Evolutionary conservation across 2,113 vertebrate genomes (phyloP), one percentile per base, ranked within the genome.

Genomic region (Falco punctatus): DNA sequence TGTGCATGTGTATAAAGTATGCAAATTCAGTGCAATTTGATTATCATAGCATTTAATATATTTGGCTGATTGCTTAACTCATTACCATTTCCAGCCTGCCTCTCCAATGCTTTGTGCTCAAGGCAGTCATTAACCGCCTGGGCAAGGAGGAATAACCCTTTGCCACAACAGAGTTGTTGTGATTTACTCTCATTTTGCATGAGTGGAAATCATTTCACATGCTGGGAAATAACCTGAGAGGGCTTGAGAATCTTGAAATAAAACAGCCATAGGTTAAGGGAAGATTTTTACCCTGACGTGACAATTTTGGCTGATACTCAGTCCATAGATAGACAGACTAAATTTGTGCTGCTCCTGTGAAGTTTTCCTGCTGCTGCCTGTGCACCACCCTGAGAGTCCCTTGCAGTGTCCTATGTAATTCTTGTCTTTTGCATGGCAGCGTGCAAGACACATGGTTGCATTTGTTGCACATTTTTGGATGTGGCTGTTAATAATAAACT

Each of bases 51-150:
- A 38, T 75, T 86, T 66, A 80, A 23, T 89, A 59, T n/a, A 46
- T 96, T 94, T 77, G 66, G 74, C 49, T 95, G 71, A 88, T 95
- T 72, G 46, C 33, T 79, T 81, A 79, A 86, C n/a, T 88, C 1
- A 12, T 80, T 88, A 89, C 72, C 6, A 27, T 92, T 95, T 96
- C 51, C 67, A 95, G 55, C 78, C 62, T 91, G 58, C n/a, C 46
- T 95, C 54, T 94, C 62, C 42, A 33, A 6, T 51, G 71, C 62
- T 85, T 92, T 79, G 28, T 84, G 86, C 92, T 91, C 58, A 46
- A 95, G 84, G 94, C 73, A 87, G 84, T 95, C 74, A 94, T 96
- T 95, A 92, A 69, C 26, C 86, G 49, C 54, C 51, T 55, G 84
- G 51, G 54, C 86, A 88, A 82, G 62, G 73, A 93, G 86, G 33